Conservation (phyloP, 2,888 invertebrate species). For the Hybos culiciformis region DNA sequence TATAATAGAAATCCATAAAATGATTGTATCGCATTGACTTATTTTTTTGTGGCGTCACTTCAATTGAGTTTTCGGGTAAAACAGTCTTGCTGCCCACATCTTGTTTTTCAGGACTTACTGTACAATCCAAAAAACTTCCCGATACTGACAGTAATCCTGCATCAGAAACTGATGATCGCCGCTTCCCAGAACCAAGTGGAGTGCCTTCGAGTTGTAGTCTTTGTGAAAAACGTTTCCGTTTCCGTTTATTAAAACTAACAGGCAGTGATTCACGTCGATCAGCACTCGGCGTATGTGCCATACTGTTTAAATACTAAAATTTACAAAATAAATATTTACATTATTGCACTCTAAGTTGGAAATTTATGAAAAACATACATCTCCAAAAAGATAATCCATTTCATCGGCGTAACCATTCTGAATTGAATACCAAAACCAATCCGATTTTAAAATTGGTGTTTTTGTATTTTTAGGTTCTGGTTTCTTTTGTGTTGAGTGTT, state of each 20-base stretch:
- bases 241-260: conserved; percentile 45
- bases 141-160: conserved; percentile 72
- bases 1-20: conserved; percentile 77
- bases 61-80: conserved; percentile 21
- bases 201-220: conserved; percentile 33
- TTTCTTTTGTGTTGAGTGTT: conserved; percentile 54
- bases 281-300: conserved; percentile 35
- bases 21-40: conserved; percentile 37
- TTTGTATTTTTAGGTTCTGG: conserved; percentile 54
- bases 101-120: conserved; percentile 63
- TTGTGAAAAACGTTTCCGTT: conserved; percentile 61
- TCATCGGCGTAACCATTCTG: conserved; percentile 92
- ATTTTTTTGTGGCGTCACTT: conserved; percentile 30
- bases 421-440: conserved; percentile 98
- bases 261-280: conserved; percentile 45
- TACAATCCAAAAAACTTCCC: conserved; percentile 79
- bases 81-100: conserved; percentile 24
- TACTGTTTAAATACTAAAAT: conserved; percentile 32
- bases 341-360: no score
- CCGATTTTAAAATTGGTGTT: conserved; percentile 71
- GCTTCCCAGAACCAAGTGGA: conserved; percentile 43
- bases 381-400: conserved; percentile 74
- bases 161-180: conserved; percentile 76
- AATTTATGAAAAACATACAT: conserved; percentile 45
- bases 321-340: neutral